phyloP scores from a whole-genome alignment of 2,888 invertebrate genomes.

The Dicyrtomina minuta region DNA sequence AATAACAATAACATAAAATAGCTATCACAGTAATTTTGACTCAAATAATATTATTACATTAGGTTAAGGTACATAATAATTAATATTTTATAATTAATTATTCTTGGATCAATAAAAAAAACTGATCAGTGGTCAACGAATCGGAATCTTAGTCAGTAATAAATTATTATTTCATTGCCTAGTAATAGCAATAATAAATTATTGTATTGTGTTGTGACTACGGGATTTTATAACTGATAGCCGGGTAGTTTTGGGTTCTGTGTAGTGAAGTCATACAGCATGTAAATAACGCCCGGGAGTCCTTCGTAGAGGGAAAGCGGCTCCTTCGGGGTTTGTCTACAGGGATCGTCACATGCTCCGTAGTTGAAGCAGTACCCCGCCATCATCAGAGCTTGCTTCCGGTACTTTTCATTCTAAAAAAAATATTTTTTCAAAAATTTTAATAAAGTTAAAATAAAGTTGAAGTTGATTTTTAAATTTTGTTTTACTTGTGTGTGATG shows the following conservation, averaged over 20 bases:
- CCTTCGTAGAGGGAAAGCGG: slow-evolving; percentile 85
- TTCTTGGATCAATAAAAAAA: too few species aligned
- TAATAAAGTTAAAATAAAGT: background rate
- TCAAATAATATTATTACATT: too few species aligned
- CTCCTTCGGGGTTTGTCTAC: slow-evolving; percentile 65
- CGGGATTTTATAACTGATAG: slow-evolving; percentile 62
- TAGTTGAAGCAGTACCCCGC: slow-evolving; percentile 77
- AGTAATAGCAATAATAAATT: background rate
- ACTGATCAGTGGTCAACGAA: too few species aligned
- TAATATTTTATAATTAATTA: too few species aligned
- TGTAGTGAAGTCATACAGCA: slow-evolving; percentile 69
- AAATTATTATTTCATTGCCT: background rate
- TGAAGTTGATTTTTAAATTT: background rate
- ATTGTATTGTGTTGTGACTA: too few species aligned
- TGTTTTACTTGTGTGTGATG: slow-evolving; percentile 69
- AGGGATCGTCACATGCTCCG: slow-evolving; percentile 63
- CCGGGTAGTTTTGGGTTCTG: slow-evolving; percentile 73
- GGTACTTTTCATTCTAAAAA: slow-evolving; percentile 66
- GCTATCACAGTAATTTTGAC: too few species aligned
- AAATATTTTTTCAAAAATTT: background rate
- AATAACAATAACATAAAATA: too few species aligned
- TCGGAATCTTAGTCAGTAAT: background rate
- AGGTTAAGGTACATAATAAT: too few species aligned
- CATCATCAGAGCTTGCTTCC: slow-evolving; percentile 76
- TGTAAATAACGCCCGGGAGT: slow-evolving; percentile 73